A percentile compares a stretch with the other conserved stretches of the same genome.
Conservation (phyloP, 2,888 invertebrate species). For the Dorcus parallelipipedus region DNA sequence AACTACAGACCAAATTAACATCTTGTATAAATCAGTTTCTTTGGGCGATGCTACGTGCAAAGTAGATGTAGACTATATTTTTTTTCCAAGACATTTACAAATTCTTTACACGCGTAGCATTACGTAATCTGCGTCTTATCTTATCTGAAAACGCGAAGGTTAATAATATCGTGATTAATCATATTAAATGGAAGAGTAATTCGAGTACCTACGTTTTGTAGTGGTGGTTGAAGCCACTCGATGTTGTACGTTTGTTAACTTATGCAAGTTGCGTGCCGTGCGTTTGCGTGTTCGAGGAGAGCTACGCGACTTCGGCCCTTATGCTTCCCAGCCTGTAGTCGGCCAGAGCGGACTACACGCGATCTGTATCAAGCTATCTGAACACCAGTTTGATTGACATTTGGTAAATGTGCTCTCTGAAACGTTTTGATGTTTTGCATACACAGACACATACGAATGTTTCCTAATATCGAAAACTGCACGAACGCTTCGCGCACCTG, state of each 20-base stretch:
- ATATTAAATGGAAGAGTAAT: constrained; percentile 28
- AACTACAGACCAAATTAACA: no score
- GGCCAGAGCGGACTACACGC: constrained; percentile 42
- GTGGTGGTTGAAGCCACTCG: constrained; percentile 34
- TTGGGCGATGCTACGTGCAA: no score
- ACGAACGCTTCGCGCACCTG: not conserved
- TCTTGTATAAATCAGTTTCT: no score
- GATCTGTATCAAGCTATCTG: constrained; percentile 42
- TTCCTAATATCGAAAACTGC: not conserved
- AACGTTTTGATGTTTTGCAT: constrained; percentile 43
- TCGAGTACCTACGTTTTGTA: constrained; percentile 31
- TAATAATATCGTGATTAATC: constrained; percentile 32
- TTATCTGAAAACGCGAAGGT: constrained; percentile 7
- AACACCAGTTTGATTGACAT: constrained; percentile 46
- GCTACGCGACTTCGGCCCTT: constrained; percentile 39
- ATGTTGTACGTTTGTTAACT: constrained; percentile 36
- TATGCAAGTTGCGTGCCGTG: constrained; percentile 48
- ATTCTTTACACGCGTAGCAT: not conserved
- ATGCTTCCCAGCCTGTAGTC: constrained; percentile 29
- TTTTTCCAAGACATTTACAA: not conserved
- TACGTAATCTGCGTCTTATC: not conserved
- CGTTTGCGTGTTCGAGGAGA: constrained; percentile 42
- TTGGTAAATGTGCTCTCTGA: constrained; percentile 43
- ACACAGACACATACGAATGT: constrained; percentile 22
- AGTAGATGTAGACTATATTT: no score